Evolutionary conservation across 1,140 invertebrate genomes (phyloP), one percentile per base, ranked within the genome.

Genomic region (Halictus rubicundus): DNA sequence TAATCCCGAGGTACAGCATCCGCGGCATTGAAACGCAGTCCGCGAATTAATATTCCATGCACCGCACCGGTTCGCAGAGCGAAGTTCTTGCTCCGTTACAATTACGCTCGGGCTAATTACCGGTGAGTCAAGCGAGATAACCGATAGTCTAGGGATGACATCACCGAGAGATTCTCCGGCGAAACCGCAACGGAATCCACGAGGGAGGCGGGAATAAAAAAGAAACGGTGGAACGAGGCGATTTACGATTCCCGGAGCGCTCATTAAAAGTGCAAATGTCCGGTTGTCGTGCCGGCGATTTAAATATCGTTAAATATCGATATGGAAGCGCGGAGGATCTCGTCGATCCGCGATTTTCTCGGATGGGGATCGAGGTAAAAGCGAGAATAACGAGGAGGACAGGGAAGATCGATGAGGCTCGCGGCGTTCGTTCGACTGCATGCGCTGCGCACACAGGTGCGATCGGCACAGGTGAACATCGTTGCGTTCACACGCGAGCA

Each of bases 381-480:
- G 68, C 57, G 49, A 60, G 37, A 61, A 57, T 57, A 57, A 72
- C 74, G n/a, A 2, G 60, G 66, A 75, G 72, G 66, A 82, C 66
- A 69, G 46, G 21, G 14, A 82, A 74, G 81, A 84, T 84, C 76
- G 75, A 83, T 80, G 69, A 80, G 81, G 23, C 49, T 79, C 54
- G 39, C 25, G 46, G 59, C 32, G 14, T 21, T 32, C 32, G 14
- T 21, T 7, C 25, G 32, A 66, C 19, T 14, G 27, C 52, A 8
- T 32, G 39, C 23, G 42, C 21, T 14, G 49, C 39, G 16, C 37
- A 32, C 81, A 60, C 70, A 84, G 76, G 68, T 79, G 82, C 64
- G 54, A 9, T 16, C 21, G 25, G 37, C 73, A 59, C 83, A 85
- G 78, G 82, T 81, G 83, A 77, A 49, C 59, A 69, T 37, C 14